Percentiles rank a stretch among this genome's conserved stretches.
Conservation (phyloP, 2,797 vertebrate genomes). For the Epinephelus malabaricus region DNA sequence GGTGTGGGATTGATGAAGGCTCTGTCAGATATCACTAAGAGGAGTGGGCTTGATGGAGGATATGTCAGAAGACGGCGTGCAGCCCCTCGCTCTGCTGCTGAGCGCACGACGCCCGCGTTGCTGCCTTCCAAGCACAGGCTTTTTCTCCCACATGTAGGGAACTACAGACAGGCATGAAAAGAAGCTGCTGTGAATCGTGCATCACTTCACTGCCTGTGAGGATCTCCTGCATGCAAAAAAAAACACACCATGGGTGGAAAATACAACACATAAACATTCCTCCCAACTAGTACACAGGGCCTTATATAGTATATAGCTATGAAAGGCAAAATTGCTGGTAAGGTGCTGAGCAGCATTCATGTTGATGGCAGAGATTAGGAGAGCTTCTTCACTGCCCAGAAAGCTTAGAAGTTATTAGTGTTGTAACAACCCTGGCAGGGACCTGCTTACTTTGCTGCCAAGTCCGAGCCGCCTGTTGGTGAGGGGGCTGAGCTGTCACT, state of each 20-base stretch:
- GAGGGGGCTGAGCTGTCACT: constrained; percentile 10
- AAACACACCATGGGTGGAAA: not conserved
- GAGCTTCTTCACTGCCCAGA: constrained; percentile 27
- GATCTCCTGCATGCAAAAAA: constrained; percentile 17
- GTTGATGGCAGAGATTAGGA: constrained; percentile 38
- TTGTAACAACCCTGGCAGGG: constrained; percentile 58
- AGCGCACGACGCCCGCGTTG: not conserved
- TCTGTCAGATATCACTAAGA: constrained; percentile 18
- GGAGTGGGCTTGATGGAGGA: constrained; percentile 26
- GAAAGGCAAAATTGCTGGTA: not conserved
- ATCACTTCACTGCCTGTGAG: not conserved
- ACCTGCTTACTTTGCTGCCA: constrained; percentile 29
- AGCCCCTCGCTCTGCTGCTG: not conserved
- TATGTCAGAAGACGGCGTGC: constrained; percentile 7
- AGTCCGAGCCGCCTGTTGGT: constrained; percentile 23
- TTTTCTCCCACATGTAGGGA: constrained; percentile 11
- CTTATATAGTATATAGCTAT: not conserved
- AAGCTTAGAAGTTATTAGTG: constrained; percentile 59
- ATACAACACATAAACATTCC: not conserved
- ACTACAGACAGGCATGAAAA: constrained; percentile 24
- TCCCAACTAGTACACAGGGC: not conserved
- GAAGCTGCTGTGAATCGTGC: constrained; percentile 7
- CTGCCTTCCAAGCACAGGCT: constrained; percentile 25
- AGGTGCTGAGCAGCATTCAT: constrained; percentile 19
- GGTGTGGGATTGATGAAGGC: constrained; percentile 24